Conservation (phyloP, 2,113 vertebrate species). For the Felis chaus region DNA sequence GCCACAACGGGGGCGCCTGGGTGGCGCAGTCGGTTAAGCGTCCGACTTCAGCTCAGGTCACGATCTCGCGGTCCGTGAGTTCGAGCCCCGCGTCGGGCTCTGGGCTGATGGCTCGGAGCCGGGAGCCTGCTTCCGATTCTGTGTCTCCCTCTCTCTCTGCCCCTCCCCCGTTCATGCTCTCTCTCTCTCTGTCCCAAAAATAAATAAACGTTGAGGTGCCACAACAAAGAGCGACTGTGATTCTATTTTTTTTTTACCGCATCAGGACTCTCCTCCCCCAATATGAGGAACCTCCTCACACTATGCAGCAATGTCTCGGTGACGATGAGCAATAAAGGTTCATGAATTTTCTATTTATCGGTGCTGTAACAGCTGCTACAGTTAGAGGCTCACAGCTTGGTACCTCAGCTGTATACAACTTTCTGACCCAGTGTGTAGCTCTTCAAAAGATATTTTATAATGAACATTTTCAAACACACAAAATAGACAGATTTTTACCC, state of each 20-base stretch:
- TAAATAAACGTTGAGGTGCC: not conserved
- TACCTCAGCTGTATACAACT: not conserved
- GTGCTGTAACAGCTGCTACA: constrained; percentile 43
- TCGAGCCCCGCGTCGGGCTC: no score
- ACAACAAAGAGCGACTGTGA: not conserved
- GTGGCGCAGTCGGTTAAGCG: no score
- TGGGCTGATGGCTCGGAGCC: no score
- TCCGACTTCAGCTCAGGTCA: no score
- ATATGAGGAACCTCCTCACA: not conserved
- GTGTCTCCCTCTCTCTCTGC: no score
- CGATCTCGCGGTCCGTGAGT: no score
- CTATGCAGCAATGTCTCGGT: not conserved
- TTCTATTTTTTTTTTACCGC: not conserved
- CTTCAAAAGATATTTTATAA: not conserved
- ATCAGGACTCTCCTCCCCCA: not conserved
- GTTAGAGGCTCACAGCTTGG: constrained; percentile 56
- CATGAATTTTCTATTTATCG: constrained; percentile 53
- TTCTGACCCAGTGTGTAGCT: constrained; percentile 32
- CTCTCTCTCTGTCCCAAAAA: no score
- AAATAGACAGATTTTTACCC: not conserved
- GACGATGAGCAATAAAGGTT: not conserved
- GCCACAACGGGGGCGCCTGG: not conserved
- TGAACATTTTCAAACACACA: not conserved
- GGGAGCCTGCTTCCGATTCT: no score
- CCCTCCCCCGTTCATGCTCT: no score